A percentile compares a stretch with the other conserved stretches of the same genome.
phyloP scores from a whole-genome alignment of 1,140 invertebrate genomes.

The Atta cephalotes region DNA sequence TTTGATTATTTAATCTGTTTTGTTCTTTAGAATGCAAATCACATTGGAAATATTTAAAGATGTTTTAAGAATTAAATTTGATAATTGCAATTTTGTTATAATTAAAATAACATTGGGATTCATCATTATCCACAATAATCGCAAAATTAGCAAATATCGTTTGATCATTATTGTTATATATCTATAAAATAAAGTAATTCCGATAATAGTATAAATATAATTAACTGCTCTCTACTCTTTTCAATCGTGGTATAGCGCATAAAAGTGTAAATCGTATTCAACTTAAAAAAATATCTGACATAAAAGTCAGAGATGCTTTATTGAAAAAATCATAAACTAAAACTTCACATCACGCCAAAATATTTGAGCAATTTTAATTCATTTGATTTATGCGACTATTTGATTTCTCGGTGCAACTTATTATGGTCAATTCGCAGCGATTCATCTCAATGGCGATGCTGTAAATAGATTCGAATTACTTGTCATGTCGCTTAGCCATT shows the following conservation, averaged over 20 bases:
- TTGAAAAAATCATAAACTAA: no score
- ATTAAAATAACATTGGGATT: neutral
- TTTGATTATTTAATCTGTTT: neutral
- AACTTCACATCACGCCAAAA: neutral
- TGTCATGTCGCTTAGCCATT: slow-evolving; percentile 11
- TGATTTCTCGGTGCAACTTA: neutral
- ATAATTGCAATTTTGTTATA: neutral
- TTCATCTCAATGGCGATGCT: neutral
- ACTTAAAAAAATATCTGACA: neutral
- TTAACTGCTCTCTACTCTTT: slow-evolving; percentile 1
- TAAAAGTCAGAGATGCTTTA: neutral
- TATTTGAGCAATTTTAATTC: neutral
- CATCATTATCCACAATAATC: slow-evolving; percentile 30
- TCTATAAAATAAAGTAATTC: slow-evolving; percentile 21
- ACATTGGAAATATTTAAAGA: neutral
- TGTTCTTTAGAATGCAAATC: neutral
- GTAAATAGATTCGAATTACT: slow-evolving; percentile 16
- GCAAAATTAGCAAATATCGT: slow-evolving; percentile 16
- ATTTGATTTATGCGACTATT: neutral
- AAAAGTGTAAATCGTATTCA: slow-evolving; percentile 25
- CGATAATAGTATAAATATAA: slow-evolving; percentile 18
- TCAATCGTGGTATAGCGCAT: neutral
- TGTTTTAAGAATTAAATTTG: neutral
- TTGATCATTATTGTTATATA: neutral
- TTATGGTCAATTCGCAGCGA: neutral